These are phyloP conservation scores for Stenotaenia linearis DNA, from an alignment of 2,888 invertebrate species.

Conservation along the genomic window DNA sequence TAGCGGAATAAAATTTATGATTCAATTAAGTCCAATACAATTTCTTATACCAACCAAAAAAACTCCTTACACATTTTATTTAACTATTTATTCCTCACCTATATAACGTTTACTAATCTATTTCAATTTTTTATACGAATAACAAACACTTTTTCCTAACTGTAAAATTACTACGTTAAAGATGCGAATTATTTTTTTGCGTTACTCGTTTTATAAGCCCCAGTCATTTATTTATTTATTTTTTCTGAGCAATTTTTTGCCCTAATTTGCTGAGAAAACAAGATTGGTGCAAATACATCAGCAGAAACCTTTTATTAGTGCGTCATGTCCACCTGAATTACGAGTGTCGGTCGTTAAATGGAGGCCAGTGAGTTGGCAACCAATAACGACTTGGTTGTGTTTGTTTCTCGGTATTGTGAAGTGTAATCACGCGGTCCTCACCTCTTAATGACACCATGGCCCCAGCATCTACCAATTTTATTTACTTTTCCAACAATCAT, in stretches of 20 bases:
- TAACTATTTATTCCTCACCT: neutral
- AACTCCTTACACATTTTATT: neutral
- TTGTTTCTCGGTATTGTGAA: conserved; percentile 1
- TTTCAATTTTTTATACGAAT: neutral
- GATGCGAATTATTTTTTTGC: neutral
- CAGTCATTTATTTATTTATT: neutral
- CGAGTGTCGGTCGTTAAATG: conserved; percentile 5
- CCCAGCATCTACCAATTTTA: neutral
- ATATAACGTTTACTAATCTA: neutral
- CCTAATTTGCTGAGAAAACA: neutral
- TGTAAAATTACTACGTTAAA: neutral
- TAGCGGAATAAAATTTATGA: neutral
- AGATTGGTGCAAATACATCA: conserved; percentile 9
- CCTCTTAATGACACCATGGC: conserved; percentile 5
- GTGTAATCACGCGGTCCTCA: conserved; percentile 9
- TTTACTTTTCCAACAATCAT: conserved; percentile 1
- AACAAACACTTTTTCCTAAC: neutral
- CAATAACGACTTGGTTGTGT: neutral
- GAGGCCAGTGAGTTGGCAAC: conserved; percentile 4
- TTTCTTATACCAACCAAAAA: neutral
- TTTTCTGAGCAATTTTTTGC: neutral
- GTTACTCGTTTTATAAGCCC: neutral
- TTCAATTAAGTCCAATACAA: neutral
- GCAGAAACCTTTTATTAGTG: conserved; percentile 9
- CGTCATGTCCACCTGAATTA: conserved; percentile 9